Base-by-base conservation (phyloP, 1,140 invertebrate genomes). In the Adoxophyes honmai region DNA sequence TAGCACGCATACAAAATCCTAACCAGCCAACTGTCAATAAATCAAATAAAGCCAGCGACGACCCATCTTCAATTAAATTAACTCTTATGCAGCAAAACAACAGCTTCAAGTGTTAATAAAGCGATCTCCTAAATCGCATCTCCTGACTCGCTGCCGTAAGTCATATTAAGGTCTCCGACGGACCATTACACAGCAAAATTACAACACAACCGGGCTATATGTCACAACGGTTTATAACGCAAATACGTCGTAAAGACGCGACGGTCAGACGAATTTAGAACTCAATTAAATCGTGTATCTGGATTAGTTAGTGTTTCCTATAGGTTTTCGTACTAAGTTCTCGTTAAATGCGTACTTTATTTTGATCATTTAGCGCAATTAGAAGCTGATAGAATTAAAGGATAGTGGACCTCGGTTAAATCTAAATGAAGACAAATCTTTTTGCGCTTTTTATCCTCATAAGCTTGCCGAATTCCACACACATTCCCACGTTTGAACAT, bases 121-220 rank as follows among this genome's bases (percentile, higher is more conserved):
- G 59, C 55, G 54, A 67, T 74, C 66, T 52, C 52, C 61, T 74
- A 72, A 70, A 73, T 75, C 68, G 68, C 42, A 66, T 73, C 65
- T 42, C 37, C 59, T 76, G 70, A 69, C 71, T 75, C 67, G 68
- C 58, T 51, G 66, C 55, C 67, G 61, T 77, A 66, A 57, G 66
- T 71, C 69, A 78, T 81, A 28, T 28, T 28, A 80, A 78, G 61
- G 61, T 66, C 59, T 48, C 62, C 65, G 66, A 78, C 78, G 81
- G 53, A 57, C 74, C 76, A 85, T 86, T 86, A 80, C 75, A 70
- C 71, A 58, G 64, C 78, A 75, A 80, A 86, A 85, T 86, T 83
- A 85, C 75, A 70, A 72, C 65, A 71, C 64, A 70, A 66, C 66
- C 69, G 55, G 59, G 68, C 67, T 62, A 66, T 78, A 74, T 73